phyloP scores from a whole-genome alignment of 2,797 vertebrate genomes.

The Lepus townsendii region DNA sequence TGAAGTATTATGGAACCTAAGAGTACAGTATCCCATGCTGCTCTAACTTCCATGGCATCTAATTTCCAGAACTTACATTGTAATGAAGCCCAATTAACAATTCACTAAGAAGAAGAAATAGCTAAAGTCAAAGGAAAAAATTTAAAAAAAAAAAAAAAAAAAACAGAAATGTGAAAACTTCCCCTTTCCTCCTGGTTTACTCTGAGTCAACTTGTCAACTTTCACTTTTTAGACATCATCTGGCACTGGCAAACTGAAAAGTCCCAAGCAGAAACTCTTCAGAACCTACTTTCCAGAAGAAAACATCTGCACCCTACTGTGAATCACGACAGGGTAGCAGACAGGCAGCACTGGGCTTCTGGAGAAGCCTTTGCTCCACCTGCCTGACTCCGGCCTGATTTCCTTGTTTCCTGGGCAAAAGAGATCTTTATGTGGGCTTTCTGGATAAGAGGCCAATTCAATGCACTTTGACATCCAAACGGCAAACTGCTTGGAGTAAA shows the following conservation, averaged over 20 bases:
- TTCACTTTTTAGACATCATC: background rate
- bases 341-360: background rate
- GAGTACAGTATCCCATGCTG: conserved; percentile 78
- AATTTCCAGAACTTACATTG: conserved; percentile 74
- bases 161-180: conserved; percentile 30
- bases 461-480: conserved; percentile 58
- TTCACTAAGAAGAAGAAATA: conserved; percentile 73
- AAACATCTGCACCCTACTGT: background rate
- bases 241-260: conserved; percentile 16
- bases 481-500: conserved; percentile 37
- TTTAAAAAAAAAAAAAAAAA: background rate
- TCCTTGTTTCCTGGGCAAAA: background rate
- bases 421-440: conserved; percentile 25
- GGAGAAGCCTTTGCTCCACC: background rate
- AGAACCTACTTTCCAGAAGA: conserved; percentile 16
- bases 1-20: conserved; percentile 80
- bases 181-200: background rate
- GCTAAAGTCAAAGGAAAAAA: conserved; percentile 56
- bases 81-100: conserved; percentile 74
- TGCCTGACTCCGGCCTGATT: conserved; percentile 24
- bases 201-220: conserved; percentile 2
- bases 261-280: conserved; percentile 47
- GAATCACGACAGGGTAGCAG: background rate
- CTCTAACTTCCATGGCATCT: conserved; percentile 33
- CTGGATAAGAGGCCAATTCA: conserved; percentile 51